Evolutionary conservation across 1,140 invertebrate species (phyloP), one percentile per base, ranked within the genome.

Genomic region (Himalopsyche phryganea): DNA sequence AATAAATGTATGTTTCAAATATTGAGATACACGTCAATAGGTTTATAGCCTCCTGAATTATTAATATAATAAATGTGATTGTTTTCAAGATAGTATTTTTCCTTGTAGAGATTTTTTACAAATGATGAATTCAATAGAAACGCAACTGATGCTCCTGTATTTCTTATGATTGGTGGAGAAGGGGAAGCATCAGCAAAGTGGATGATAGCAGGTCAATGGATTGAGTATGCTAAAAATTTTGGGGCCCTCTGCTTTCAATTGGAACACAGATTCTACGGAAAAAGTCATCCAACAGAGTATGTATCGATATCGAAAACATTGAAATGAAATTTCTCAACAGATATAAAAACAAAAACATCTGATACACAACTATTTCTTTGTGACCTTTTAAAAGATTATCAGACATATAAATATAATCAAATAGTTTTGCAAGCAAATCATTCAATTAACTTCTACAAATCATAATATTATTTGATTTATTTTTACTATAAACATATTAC

Each of bases 221-320:
- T 94, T 3, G 83, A 88, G 59, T 92, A 90, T 79, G 92, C 91
- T 0, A 80, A 87, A 66, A 74, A 85, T 56, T 87, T 87, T 70
- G 85, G 85, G 46, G 94, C 94, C 0, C 72, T 94, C 1, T 90
- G 89, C 59, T 88, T 97, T 36, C 85, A 88, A 72, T 63, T 98
- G 18, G 95, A 98, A 71, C 95, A 98, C 77, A 82, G 94, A 50
- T 98, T 83, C 74, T 98, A 98, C 82, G 95, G 95, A 55, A 85
- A 92, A 73, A 96, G 92, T 74, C 89, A 87, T 67, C 95, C 95
- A 3, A 93, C 90, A 10, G 56, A 66, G 88, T 90, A 80, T 75
- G 68, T 55, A 14, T 33, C 9, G 23, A 28, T 28, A 28, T 28
- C 23, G 3, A 5, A 28, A 9, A 9, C 9, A 28, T 5, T 28